A percentile compares a stretch with the other conserved stretches of the same genome.
These are phyloP conservation scores for Malurus melanocephalus DNA, from an alignment of 2,113 vertebrate species.

Conservation along the genomic window DNA sequence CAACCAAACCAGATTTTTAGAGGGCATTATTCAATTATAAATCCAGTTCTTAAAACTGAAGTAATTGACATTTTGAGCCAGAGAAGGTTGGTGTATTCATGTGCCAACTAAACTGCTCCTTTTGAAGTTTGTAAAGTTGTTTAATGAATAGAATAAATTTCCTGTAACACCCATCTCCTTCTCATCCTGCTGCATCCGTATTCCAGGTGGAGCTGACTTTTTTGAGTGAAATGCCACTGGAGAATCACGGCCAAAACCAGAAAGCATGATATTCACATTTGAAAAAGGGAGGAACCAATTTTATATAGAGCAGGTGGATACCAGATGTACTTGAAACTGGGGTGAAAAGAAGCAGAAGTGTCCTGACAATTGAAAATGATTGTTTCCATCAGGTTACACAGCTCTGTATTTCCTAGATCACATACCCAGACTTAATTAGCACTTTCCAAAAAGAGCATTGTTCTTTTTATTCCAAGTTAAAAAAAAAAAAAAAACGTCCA, in stretches of 20 bases:
- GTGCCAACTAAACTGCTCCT: neutral
- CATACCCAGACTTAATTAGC: conserved; percentile 47
- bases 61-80: neutral
- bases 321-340: conserved; percentile 52
- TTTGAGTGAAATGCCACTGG: conserved; percentile 17
- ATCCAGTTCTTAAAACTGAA: neutral
- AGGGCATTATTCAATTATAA: neutral
- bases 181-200: neutral
- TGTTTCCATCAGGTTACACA: conserved; percentile 51
- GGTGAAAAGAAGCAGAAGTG: conserved; percentile 44
- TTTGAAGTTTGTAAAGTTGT: neutral
- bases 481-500: neutral
- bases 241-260: neutral
- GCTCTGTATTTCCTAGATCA: conserved; percentile 53
- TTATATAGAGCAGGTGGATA: conserved; percentile 54
- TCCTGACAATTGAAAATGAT: conserved; percentile 56
- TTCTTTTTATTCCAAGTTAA: neutral
- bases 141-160: neutral
- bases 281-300: conserved; percentile 24
- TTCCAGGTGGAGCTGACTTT: conserved; percentile 17
- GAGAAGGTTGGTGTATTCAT: neutral
- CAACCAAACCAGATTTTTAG: neutral
- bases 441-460: conserved; percentile 14
- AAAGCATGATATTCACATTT: neutral
- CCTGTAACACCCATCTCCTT: neutral